Evolutionary conservation across 2,888 invertebrate species (phyloP).

Genomic region (Sabatieria punctata): DNA sequence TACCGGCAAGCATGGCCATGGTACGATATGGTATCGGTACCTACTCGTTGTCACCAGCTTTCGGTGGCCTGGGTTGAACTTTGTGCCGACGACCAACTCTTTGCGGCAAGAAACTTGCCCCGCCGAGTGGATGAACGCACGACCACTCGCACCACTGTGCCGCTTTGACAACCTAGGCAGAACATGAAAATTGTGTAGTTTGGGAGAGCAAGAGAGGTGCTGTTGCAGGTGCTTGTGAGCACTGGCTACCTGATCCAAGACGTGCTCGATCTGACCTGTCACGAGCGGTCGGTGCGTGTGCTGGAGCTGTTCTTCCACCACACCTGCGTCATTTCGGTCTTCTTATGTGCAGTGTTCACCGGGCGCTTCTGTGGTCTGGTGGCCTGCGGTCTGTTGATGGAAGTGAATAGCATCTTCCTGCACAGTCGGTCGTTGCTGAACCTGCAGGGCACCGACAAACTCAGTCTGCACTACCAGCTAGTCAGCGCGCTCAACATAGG

Average conservation of each 20-base stretch:
- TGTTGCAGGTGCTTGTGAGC: slow-evolving; percentile 20
- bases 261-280: slow-evolving; percentile 24
- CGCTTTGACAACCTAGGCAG: no score
- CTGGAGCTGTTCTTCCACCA: slow-evolving; percentile 29
- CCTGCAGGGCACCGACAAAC: not conserved
- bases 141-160: no score
- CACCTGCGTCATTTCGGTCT: slow-evolving; percentile 23
- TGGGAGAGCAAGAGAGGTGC: no score
- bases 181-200: no score
- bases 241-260: slow-evolving; percentile 27
- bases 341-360: slow-evolving; percentile 9
- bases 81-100: no score
- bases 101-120: no score
- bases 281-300: slow-evolving; percentile 25
- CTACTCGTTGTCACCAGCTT: no score
- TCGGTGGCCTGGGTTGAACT: no score
- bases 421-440: slow-evolving; percentile 17
- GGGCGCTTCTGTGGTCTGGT: slow-evolving; percentile 22
- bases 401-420: slow-evolving; percentile 25
- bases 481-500: slow-evolving; percentile 19
- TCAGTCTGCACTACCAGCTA: not conserved
- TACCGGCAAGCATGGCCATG: no score
- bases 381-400: slow-evolving; percentile 27
- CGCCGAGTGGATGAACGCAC: no score
- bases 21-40: no score